phyloP scores from a whole-genome alignment of 2,888 invertebrate species.

The Xanthostigma xanthostigma region DNA sequence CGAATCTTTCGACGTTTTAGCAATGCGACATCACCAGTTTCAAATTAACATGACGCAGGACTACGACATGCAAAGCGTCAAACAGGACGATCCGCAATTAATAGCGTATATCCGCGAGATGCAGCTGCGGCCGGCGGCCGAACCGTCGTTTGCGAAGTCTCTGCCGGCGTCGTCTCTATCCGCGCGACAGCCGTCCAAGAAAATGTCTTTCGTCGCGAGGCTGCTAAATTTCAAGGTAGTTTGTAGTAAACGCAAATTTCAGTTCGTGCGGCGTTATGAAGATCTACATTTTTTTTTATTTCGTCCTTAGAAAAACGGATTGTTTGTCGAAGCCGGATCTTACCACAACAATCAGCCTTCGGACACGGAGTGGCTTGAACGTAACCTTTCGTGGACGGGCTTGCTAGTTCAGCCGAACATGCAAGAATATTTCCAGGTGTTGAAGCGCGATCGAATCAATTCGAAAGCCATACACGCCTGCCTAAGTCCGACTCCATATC shows the following conservation, averaged over 20 bases:
- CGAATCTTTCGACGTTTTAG: constrained; percentile 25
- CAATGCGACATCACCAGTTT: constrained; percentile 60
- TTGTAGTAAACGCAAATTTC: constrained; percentile 14
- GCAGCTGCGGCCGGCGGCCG: constrained; percentile 38
- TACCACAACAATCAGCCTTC: constrained; percentile 41
- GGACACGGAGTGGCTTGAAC: constrained; percentile 57
- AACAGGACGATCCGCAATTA: constrained; percentile 59
- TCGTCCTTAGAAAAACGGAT: constrained; percentile 43
- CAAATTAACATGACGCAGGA: constrained; percentile 66
- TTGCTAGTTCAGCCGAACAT: constrained; percentile 64
- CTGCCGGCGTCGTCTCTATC: neutral
- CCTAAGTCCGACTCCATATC: constrained; percentile 59
- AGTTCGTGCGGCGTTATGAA: too few species aligned
- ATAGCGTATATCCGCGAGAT: constrained; percentile 61
- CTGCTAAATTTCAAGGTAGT: constrained; percentile 31
- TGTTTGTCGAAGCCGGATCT: constrained; percentile 54
- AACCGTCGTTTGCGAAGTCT: constrained; percentile 15
- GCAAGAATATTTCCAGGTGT: constrained; percentile 52
- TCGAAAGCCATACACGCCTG: constrained; percentile 62
- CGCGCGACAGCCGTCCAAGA: neutral
- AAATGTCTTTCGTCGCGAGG: constrained; percentile 21
- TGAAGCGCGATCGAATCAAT: constrained; percentile 39
- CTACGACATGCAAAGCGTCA: constrained; percentile 55
- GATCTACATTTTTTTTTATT: constrained; percentile 1
- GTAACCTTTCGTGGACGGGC: constrained; percentile 57